phyloP scores from a whole-genome alignment of 2,888 invertebrate species.

The Dryococelus australis region DNA sequence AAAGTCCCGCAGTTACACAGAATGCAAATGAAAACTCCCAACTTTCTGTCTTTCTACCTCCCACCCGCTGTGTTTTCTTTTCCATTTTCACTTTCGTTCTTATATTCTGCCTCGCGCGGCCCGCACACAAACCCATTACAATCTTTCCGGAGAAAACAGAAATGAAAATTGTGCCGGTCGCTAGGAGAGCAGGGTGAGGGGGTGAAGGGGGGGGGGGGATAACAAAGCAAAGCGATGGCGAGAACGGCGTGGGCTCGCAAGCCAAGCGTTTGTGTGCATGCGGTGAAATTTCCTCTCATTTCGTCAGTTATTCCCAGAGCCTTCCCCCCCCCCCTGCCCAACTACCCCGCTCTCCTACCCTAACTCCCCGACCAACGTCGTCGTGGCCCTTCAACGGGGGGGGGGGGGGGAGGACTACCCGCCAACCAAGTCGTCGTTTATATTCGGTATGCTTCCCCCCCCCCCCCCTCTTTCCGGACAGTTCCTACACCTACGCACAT shows the following conservation, averaged over 20 bases:
- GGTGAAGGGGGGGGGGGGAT: neutral
- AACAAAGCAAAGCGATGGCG: neutral
- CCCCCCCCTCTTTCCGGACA: too few species aligned
- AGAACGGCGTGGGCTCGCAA: neutral
- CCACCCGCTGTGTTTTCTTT: neutral
- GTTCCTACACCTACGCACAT: too few species aligned
- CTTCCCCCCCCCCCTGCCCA: neutral
- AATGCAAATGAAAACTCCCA: neutral
- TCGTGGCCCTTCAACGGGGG: neutral
- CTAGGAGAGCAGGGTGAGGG: too few species aligned
- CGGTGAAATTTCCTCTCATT: constrained; percentile 16
- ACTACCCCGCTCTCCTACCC: neutral
- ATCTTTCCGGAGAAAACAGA: constrained; percentile 5
- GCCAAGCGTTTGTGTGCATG: constrained; percentile 16
- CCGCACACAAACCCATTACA: constrained; percentile 9
- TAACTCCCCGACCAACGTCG: neutral
- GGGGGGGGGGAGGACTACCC: neutral
- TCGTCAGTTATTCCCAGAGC: neutral
- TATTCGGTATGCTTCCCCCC: too few species aligned
- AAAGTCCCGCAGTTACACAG: neutral
- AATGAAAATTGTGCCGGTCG: neutral
- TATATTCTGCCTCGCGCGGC: neutral
- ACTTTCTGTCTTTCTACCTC: neutral
- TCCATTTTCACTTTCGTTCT: constrained; percentile 16
- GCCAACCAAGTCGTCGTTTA: too few species aligned